A percentile compares a stretch with the other conserved stretches of the same genome.
These are phyloP conservation scores for Xenops minutus DNA, from an alignment of 2,797 vertebrate species.

Conservation along the genomic window DNA sequence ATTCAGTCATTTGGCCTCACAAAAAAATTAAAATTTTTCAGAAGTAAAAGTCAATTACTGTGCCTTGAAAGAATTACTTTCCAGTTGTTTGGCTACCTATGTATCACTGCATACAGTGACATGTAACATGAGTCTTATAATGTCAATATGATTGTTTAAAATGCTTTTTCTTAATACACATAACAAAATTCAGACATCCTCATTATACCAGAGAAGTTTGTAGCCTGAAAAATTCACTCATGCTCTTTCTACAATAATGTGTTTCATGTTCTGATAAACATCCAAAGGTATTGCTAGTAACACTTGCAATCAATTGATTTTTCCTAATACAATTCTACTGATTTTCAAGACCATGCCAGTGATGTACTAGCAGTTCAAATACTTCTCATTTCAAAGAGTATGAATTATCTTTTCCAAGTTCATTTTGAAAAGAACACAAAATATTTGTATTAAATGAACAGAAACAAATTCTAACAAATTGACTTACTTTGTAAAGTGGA, in stretches of 20 bases:
- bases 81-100: neutral
- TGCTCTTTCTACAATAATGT: accelerated
- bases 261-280: neutral
- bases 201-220: neutral
- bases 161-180: neutral
- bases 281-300: neutral
- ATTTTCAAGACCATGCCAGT: neutral
- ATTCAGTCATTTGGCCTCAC: neutral
- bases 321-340: neutral
- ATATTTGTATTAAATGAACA: neutral
- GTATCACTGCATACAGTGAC: neutral
- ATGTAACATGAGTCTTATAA: neutral
- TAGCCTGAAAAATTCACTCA: neutral
- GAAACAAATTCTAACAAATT: neutral
- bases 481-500: neutral
- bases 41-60: neutral
- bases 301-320: neutral
- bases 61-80: neutral
- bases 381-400: neutral
- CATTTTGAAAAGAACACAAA: neutral
- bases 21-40: neutral
- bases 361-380: neutral
- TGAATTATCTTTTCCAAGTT: neutral
- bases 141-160: neutral
- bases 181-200: neutral